Evolutionary conservation across 2,113 vertebrate genomes (phyloP), one percentile per base, ranked within the genome.

Genomic region (Colinus virginianus): DNA sequence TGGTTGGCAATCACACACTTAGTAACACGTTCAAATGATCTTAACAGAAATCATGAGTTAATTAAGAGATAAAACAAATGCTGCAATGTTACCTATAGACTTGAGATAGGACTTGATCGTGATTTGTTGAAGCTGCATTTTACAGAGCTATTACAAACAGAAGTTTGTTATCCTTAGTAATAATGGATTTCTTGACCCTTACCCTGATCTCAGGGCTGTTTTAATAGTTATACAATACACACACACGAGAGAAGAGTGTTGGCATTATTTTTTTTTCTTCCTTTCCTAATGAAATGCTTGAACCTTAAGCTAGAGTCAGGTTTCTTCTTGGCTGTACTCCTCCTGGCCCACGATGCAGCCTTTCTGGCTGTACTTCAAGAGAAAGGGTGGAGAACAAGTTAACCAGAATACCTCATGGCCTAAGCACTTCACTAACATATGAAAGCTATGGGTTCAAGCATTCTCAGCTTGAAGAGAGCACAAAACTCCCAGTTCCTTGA

Each of bases 301-400:
- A 92, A 69, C 58, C 67, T 89, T 48, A 48, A 78, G 53, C 20
- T 71, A 72, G 48, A 84, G 25, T 90, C 71, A 45, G 59, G 22
- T 95, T 95, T 90, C 81, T 76, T 87, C 49, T 91, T 90, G 93
- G 82, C 78, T 76, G 16, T 70, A 34, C 46, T 80, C 45, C 59
- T 82, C 68, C 58, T 91, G 91, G 94, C 71, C 42, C 55, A 59
- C 0, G 1, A 82, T 22, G 13, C 40, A 81, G 38, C 13, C 7
- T 66, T 87, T 77, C 84, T 94, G 87, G 82, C 78, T 46, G 42
- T 32, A 43, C 32, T 87, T 94, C 90, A 94, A 93, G 82, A 82
- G 36, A 92, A 77, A 69, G 63, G 28, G 67, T 79, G 71, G 75
- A 93, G 71, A 82, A 19, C 34, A 84, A 90, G 40, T 76, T 77